Evolutionary conservation across 2,113 vertebrate species (phyloP), one percentile per base, ranked within the genome.

Genomic region (Bubo scandiacus): DNA sequence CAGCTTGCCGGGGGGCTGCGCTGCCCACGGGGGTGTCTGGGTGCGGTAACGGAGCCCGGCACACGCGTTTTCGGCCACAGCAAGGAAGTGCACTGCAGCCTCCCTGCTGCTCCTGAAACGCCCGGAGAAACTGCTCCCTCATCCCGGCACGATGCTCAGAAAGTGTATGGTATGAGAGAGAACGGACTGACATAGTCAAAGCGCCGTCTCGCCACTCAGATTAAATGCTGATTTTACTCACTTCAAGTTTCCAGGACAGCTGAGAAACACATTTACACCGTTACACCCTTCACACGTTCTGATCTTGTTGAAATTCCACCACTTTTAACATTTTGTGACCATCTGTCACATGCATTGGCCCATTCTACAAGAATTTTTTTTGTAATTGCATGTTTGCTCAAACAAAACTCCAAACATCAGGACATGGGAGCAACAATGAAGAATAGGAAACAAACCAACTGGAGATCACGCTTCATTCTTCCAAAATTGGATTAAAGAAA

Each of bases 81-180:
- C 38, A 13, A n/a, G 61, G 4, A 26, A 72, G 27, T 1, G 55
- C 65, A 1, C 77, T 12, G n/a, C 51, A 5, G 23, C 3, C 58
- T 30, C 58, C 19, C 17, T 17, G 43, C 43, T 45, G n/a, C 62
- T 40, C n/a, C 91, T 5, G 10, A 55, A 59, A n/a, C 23, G 3
- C 84, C 19, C 38, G 1, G 5, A 26, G 11, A 15, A 72, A 40
- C 1, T 8, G 32, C 49, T 66, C 51, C 27, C 2, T 12, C 27
- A 62, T 23, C 36, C 36, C 88, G 47, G 67, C n/a, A 52, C 43
- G 36, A 45, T 11, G 55, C 30, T 81, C 42, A 8, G 26, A n/a
- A 55, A 52, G 22, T 22, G 51, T 22, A 51, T 0, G 10, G 51
- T 22, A 51, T 0, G 10, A 70, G 11, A 36, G 0, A 21, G 29